Evolutionary conservation across 2,113 vertebrate species (phyloP).

Genomic region (Paracanthobrama guichenoti): DNA sequence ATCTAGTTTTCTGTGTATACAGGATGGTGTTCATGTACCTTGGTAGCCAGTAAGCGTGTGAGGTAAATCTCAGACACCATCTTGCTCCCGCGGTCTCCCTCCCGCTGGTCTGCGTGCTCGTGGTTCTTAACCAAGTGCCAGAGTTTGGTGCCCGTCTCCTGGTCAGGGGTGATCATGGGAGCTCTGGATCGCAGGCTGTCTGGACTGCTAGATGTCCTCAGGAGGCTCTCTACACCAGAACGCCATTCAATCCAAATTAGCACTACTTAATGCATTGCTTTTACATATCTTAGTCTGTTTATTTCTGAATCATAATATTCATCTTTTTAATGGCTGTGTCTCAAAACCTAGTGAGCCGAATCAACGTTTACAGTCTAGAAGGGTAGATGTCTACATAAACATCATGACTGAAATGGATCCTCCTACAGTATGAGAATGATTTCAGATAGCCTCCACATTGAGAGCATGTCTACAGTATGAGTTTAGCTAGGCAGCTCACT

Average conservation of each 20-base stretch:
- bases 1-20: neutral
- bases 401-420: neutral
- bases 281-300: neutral
- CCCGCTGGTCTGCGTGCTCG: conserved; percentile 85
- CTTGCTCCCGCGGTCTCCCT: conserved; percentile 89
- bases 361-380: neutral
- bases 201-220: conserved; percentile 79
- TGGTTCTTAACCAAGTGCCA: conserved; percentile 93
- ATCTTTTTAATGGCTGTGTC: neutral
- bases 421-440: neutral
- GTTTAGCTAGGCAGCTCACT: neutral
- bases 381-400: neutral
- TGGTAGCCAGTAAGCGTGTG: conserved; percentile 87
- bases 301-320: neutral
- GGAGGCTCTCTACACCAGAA: conserved; percentile 72
- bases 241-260: neutral
- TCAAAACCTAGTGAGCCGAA: neutral
- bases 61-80: conserved; percentile 95
- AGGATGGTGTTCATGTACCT: conserved; percentile 70
- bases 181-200: conserved; percentile 80
- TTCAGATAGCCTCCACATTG: neutral
- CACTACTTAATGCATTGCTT: neutral
- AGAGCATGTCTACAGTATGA: neutral
- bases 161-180: conserved; percentile 81
- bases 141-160: conserved; percentile 85